phyloP scores from a whole-genome alignment of 2,113 vertebrate genomes.

The Cheirogaleus medius region DNA sequence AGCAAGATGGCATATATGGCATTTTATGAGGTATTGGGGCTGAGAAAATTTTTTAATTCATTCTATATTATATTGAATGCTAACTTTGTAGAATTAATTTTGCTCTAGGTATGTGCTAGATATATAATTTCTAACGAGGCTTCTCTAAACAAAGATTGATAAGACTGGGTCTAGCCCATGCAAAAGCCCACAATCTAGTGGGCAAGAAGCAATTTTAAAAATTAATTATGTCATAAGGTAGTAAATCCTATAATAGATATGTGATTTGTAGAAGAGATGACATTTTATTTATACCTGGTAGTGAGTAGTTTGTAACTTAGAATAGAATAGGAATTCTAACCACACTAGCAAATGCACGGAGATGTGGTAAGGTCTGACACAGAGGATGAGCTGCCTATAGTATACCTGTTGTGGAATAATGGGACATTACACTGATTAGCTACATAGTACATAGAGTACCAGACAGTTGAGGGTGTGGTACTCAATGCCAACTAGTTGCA shows the following conservation, averaged over 20 bases:
- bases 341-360: background rate
- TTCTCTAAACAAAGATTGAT: background rate
- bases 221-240: background rate
- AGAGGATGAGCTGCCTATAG: rapidly evolving
- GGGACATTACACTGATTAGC: too few species aligned
- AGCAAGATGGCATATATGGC: background rate
- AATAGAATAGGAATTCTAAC: background rate
- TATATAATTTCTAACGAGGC: background rate
- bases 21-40: background rate
- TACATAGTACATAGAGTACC: too few species aligned
- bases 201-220: background rate
- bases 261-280: background rate
- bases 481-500: background rate
- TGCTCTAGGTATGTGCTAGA: background rate
- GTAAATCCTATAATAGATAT: background rate
- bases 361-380: background rate
- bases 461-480: background rate
- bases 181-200: background rate
- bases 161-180: background rate
- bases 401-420: background rate
- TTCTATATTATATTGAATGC: background rate
- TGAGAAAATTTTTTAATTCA: background rate
- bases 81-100: background rate
- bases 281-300: background rate
- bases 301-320: background rate